phyloP scores from a whole-genome alignment of 2,113 vertebrate species.

The Lamprologus callipterus region DNA sequence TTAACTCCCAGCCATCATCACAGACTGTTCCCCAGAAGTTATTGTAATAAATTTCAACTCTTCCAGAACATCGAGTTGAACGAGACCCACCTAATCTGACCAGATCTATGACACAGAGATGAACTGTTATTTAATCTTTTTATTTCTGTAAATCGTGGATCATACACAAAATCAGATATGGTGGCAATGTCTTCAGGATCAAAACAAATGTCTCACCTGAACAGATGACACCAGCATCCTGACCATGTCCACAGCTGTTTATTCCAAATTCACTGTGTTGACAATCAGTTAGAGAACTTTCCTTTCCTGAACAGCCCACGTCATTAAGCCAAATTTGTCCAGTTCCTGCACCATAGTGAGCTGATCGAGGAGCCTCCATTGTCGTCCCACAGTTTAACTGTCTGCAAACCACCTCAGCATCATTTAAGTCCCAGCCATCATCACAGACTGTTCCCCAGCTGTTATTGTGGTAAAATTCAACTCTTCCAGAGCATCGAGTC shows the following conservation, averaged over 20 bases:
- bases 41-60: neutral
- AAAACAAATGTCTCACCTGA: neutral
- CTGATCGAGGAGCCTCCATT: rapidly evolving
- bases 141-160: too few species aligned
- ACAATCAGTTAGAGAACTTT: rapidly evolving
- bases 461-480: neutral
- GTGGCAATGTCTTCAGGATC: too few species aligned
- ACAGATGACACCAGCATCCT: neutral
- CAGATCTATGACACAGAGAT: too few species aligned
- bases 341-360: neutral
- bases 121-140: too few species aligned
- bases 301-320: neutral
- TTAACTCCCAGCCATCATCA: neutral
- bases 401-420: neutral
- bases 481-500: neutral
- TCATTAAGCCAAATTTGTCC: neutral
- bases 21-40: neutral
- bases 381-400: neutral
- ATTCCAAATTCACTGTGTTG: rapidly evolving
- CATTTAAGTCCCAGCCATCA: neutral
- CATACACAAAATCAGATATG: too few species aligned
- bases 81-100: neutral
- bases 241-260: rapidly evolving
- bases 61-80: neutral
- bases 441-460: neutral